Evolutionary conservation across 2,797 vertebrate genomes (phyloP).

Genomic region (Silurus aristotelis): DNA sequence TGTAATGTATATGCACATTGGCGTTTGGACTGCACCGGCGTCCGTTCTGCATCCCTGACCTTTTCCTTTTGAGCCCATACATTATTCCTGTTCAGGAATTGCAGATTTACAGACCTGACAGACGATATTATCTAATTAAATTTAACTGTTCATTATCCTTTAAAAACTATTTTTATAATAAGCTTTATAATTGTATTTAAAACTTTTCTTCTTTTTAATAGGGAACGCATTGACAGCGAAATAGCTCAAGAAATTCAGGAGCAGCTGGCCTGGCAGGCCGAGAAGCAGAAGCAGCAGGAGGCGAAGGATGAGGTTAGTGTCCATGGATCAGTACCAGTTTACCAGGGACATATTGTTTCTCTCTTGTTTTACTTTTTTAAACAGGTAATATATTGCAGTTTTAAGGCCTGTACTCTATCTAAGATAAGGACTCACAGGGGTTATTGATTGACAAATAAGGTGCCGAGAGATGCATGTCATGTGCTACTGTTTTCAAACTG

Average conservation of each 20-base stretch:
- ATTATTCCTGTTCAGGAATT: background rate
- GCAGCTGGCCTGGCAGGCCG: slow-evolving; percentile 88
- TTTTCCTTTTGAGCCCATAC: background rate
- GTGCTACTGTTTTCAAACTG: background rate
- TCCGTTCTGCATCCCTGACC: background rate
- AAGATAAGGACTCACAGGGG: background rate
- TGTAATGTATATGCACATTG: background rate
- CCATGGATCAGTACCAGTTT: background rate
- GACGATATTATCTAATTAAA: background rate
- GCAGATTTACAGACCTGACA: background rate
- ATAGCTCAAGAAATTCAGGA: slow-evolving; percentile 97
- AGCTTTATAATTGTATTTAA: background rate
- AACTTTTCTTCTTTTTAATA: slow-evolving; percentile 57
- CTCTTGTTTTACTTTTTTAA: background rate
- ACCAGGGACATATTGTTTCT: background rate
- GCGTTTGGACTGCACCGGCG: background rate
- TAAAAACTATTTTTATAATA: too few relatives aligned
- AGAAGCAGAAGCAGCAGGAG: slow-evolving; percentile 86
- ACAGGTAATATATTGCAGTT: background rate
- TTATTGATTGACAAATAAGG: background rate
- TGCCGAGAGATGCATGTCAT: background rate
- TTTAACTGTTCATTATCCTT: background rate
- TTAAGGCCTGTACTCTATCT: background rate
- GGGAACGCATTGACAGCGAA: slow-evolving; percentile 88
- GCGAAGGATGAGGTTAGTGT: slow-evolving; percentile 89